These are phyloP conservation scores for Notechis scutatus DNA, from an alignment of 2,113 vertebrate species.

Conservation along the genomic window DNA sequence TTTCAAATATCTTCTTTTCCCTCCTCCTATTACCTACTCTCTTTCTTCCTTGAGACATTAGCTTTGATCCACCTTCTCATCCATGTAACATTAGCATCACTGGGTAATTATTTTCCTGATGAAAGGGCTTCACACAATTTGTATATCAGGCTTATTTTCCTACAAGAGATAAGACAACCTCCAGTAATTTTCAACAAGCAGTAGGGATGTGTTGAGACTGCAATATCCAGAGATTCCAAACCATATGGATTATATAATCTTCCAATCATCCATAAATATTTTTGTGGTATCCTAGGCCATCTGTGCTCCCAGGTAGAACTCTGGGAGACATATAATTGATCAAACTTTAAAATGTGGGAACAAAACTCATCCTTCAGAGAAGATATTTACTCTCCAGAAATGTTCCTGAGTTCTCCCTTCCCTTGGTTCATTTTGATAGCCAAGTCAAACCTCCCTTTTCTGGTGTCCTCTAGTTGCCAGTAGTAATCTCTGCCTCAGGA, in stretches of 20 bases:
- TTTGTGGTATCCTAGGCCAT: neutral
- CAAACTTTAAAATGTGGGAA: neutral
- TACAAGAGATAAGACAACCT: neutral
- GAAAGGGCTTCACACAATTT: neutral
- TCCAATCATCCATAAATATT: neutral
- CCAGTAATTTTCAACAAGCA: neutral
- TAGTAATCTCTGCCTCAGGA: neutral
- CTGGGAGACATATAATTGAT: neutral
- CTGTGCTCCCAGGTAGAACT: neutral
- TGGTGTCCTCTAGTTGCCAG: neutral
- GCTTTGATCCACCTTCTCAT: neutral
- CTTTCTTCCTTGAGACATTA: neutral
- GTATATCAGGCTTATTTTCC: neutral
- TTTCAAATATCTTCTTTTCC: neutral
- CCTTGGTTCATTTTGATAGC: neutral
- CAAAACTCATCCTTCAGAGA: neutral
- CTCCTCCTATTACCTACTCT: constrained; percentile 61
- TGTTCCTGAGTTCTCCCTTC: neutral
- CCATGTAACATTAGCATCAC: neutral
- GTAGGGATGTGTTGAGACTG: neutral
- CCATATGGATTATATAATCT: neutral
- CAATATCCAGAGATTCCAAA: neutral
- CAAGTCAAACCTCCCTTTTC: neutral
- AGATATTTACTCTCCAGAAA: neutral
- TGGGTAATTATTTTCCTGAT: neutral